Evolutionary conservation across 2,113 vertebrate species (phyloP), one percentile per base, ranked within the genome.

Genomic region (Penelope pileata): DNA sequence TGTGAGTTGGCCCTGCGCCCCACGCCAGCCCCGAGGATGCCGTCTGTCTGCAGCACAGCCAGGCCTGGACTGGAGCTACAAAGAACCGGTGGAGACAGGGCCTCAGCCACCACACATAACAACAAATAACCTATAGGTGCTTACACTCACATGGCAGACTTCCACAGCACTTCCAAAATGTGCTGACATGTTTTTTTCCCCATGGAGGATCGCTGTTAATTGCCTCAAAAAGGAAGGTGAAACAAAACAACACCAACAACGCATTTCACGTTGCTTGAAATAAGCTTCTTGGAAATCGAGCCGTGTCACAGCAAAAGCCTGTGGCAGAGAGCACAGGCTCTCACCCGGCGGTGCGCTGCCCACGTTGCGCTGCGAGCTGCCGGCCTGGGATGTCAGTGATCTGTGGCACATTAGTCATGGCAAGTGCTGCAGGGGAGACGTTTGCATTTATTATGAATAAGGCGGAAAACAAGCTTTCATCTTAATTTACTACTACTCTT

Each of bases 361-460:
- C 78, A 87, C 83, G 84, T 75, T 94, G 91, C 11, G 91, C 83
- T 12, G 75, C 1, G 2, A 82, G 48, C 89, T 67, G 29, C 77
- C 63, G 3, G 22, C 5, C 79, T 74, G 76, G 90, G 88, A 86
- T 2, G n/a, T 13, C 83, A 27, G 24, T 54, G 93, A 88, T 63
- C 91, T 42, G 54, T 62, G 63, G 63, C 93, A 92, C 78, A 29
- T 94, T 73, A 90, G 96, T 87, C 91, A 86, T 83, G 81, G 66
- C 74, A 76, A 74, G 81, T 43, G 86, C 94, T 95, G 53, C 63
- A 34, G 90, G 81, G 85, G 18, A 76, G 68, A 89, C 64, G 14
- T 83, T 42, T 80, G 75, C 93, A 91, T 92, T 92, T 87, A 92
- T 82, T 96, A 96, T 72, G 92, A 97, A 88, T 75, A 96, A 94